Conservation (phyloP, 37 sponge, comb jelly and placozoan species). For the Axinella damicornis region DNA sequence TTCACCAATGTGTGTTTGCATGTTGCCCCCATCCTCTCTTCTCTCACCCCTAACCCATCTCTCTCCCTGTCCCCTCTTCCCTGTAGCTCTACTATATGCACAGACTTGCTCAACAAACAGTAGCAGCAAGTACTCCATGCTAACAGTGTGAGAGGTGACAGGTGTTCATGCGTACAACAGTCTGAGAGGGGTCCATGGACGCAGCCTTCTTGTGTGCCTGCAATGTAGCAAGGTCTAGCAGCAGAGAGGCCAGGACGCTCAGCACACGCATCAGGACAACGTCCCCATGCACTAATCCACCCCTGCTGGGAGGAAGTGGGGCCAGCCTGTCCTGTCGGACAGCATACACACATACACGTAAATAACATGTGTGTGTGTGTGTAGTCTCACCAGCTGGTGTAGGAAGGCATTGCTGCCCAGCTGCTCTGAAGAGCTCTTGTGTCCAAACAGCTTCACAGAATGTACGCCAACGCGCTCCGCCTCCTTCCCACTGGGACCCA, state of each 20-base stretch:
- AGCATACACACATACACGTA: too few species aligned
- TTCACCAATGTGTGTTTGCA: too few species aligned
- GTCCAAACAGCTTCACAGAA: constrained; percentile 49
- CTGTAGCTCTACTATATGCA: too few species aligned
- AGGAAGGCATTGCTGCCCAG: neutral
- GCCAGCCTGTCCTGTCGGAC: constrained; percentile 24
- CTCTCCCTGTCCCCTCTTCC: too few species aligned
- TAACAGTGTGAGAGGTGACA: too few species aligned
- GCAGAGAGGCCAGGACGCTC: constrained; percentile 43
- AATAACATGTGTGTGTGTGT: too few species aligned
- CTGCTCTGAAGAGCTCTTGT: constrained; percentile 17
- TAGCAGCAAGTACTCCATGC: too few species aligned
- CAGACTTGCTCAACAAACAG: too few species aligned
- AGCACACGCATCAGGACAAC: constrained; percentile 40
- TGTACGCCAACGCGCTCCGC: constrained; percentile 60
- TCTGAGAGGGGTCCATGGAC: constrained; percentile 39
- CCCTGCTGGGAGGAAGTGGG: neutral
- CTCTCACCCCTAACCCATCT: too few species aligned
- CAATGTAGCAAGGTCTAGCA: constrained; percentile 48
- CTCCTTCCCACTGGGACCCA: constrained; percentile 22
- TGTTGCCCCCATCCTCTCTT: too few species aligned
- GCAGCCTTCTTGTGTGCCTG: constrained; percentile 2
- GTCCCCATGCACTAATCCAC: neutral
- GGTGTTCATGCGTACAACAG: constrained; percentile 33
- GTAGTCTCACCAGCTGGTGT: constrained; percentile 22